These are phyloP conservation scores for Telenomus remus DNA, from an alignment of 1,140 invertebrate species.

Conservation along the genomic window DNA sequence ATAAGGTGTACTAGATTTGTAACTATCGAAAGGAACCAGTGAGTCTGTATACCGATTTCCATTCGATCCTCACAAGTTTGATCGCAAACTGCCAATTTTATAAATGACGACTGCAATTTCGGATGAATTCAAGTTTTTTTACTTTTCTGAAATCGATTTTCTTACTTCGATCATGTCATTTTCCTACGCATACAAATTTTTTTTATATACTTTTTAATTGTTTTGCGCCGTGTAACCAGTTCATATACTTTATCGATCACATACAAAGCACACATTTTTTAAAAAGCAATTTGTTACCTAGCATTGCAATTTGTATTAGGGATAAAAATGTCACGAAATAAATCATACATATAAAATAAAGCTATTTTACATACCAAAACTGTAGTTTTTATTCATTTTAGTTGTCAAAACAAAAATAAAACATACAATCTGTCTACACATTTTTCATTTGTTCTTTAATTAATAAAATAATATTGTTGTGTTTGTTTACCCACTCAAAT, in stretches of 20 bases:
- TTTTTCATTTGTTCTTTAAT: too few species aligned
- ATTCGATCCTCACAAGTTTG: background rate
- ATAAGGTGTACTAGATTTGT: conserved; percentile 38
- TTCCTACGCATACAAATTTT: too few species aligned
- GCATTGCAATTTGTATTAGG: conserved; percentile 57
- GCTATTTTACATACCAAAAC: conserved; percentile 65
- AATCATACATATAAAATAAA: conserved; percentile 62
- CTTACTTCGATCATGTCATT: too few species aligned
- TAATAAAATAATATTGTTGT: too few species aligned
- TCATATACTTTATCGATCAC: conserved; percentile 42
- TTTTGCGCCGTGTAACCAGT: too few species aligned
- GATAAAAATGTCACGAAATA: conserved; percentile 56
- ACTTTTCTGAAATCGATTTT: background rate
- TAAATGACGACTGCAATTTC: background rate
- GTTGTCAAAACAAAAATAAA: background rate
- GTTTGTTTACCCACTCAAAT: too few species aligned
- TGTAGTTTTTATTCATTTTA: too few species aligned
- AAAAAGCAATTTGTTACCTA: conserved; percentile 60
- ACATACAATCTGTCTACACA: too few species aligned
- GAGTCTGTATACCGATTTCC: too few species aligned
- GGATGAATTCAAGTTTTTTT: background rate
- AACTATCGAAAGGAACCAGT: background rate
- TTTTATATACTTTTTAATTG: too few species aligned
- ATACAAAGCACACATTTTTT: conserved; percentile 37
- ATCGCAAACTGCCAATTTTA: conserved; percentile 19